These are phyloP conservation scores for Drosophila cognata DNA, from an alignment of 2,888 invertebrate species.

Conservation along the genomic window DNA sequence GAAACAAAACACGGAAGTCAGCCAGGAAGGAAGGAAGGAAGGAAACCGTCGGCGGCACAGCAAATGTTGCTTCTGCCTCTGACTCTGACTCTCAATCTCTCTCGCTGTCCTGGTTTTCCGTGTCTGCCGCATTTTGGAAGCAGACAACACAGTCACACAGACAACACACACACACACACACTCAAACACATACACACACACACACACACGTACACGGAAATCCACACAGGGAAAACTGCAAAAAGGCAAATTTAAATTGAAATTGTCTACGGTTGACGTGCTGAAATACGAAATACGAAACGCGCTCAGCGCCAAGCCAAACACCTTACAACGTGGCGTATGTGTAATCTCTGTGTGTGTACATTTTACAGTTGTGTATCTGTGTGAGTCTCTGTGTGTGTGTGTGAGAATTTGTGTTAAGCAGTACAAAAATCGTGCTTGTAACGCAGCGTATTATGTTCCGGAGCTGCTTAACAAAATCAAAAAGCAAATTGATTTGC, in stretches of 20 bases:
- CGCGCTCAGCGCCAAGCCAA: constrained; percentile 39
- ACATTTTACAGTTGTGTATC: not conserved
- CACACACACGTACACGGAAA: constrained; percentile 7
- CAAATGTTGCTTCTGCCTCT: constrained; percentile 52
- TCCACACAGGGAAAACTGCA: constrained; percentile 40
- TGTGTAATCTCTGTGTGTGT: constrained; percentile 61
- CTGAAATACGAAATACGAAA: constrained; percentile 70
- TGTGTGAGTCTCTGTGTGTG: constrained; percentile 3
- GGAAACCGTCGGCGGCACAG: constrained; percentile 67
- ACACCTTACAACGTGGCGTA: constrained; percentile 64
- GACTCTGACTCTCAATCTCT: not conserved
- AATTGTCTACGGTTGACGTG: constrained; percentile 74
- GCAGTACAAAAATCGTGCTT: constrained; percentile 31
- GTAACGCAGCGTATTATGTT: constrained; percentile 17
- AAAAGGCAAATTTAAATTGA: constrained; percentile 79
- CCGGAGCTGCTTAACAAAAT: constrained; percentile 35
- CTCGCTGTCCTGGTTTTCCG: constrained; percentile 1
- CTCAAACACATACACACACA: constrained; percentile 22
- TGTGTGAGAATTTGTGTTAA: constrained; percentile 15
- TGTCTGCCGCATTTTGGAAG: constrained; percentile 17
- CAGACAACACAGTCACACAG: constrained; percentile 28
- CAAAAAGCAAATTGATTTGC: constrained; percentile 39
- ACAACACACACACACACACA: constrained; percentile 14
- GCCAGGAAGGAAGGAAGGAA: constrained; percentile 72
- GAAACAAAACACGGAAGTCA: constrained; percentile 78